Conservation (phyloP, 2,888 invertebrate genomes). For the Agrotis clavis region DNA sequence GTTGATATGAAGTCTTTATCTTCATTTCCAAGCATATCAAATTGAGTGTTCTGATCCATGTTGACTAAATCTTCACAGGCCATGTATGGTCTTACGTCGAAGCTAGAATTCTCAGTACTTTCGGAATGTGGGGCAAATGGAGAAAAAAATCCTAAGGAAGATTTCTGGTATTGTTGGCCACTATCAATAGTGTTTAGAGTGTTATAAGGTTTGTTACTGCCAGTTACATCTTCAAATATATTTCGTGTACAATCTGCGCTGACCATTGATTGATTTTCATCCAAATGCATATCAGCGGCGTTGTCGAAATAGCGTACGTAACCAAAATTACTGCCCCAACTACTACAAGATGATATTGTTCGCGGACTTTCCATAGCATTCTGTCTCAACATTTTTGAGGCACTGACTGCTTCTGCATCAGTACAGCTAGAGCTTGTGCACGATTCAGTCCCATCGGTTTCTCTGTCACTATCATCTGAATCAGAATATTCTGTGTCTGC, state of each 20-base stretch:
- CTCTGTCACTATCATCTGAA: slow-evolving; percentile 84
- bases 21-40: slow-evolving; percentile 82
- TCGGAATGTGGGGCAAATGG: slow-evolving; percentile 91
- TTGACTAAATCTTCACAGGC: slow-evolving; percentile 93
- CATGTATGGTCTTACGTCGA: slow-evolving; percentile 90
- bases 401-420: slow-evolving; percentile 76
- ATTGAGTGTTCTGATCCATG: slow-evolving; percentile 92
- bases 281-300: slow-evolving; percentile 84
- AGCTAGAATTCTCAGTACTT: slow-evolving; percentile 91
- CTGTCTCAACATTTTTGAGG: slow-evolving; percentile 90
- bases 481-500: slow-evolving; percentile 86
- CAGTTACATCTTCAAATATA: slow-evolving; percentile 76
- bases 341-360: slow-evolving; percentile 88
- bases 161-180: slow-evolving; percentile 66
- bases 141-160: slow-evolving; percentile 66
- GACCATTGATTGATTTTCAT: slow-evolving; percentile 69
- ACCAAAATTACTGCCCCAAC: slow-evolving; percentile 92
- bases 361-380: slow-evolving; percentile 91
- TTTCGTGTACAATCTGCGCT: slow-evolving; percentile 86
- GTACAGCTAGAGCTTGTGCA: slow-evolving; percentile 83
- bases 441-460: slow-evolving; percentile 85
- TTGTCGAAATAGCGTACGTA: slow-evolving; percentile 93
- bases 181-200: slow-evolving; percentile 64
- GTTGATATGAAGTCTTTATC: slow-evolving; percentile 84
- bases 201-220: slow-evolving; percentile 61